A percentile compares a stretch with the other conserved stretches of the same genome.
Conservation (phyloP, 2,888 invertebrate species). For the Reticulitermes lucifugus region DNA sequence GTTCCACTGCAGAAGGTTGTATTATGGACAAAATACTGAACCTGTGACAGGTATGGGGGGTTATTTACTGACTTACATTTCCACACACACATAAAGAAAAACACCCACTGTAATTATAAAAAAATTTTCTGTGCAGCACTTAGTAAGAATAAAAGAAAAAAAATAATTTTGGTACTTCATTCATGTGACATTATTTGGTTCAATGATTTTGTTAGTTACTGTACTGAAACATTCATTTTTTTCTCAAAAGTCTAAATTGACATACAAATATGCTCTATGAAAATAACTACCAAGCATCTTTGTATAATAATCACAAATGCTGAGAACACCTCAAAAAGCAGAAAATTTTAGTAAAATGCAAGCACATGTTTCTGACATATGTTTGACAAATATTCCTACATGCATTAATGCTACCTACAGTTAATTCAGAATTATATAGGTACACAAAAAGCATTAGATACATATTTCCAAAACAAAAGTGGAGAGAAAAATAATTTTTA, state of each 20-base stretch:
- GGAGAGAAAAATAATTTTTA: conserved; percentile 25
- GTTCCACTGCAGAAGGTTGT: too few species aligned
- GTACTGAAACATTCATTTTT: not conserved
- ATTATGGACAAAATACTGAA: too few species aligned
- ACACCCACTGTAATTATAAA: not conserved
- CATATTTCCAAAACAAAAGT: conserved; percentile 34
- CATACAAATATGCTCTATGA: conserved; percentile 33
- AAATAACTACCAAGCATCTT: conserved; percentile 43
- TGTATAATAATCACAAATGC: conserved; percentile 42
- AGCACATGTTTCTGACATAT: not conserved
- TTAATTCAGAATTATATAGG: conserved; percentile 5
- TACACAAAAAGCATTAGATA: conserved; percentile 39
- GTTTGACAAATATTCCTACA: not conserved
- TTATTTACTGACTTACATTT: not conserved
- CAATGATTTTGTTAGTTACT: not conserved
- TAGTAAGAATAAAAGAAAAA: not conserved
- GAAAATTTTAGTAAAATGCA: conserved; percentile 34
- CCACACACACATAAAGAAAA: not conserved
- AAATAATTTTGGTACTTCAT: not conserved
- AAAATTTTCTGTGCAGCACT: conserved; percentile 20
- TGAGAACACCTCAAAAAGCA: conserved; percentile 35
- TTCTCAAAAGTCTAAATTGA: conserved; percentile 26
- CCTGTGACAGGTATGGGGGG: too few species aligned
- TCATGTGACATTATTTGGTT: not conserved
- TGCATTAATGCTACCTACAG: not conserved